Percentiles rank a stretch among this genome's conserved stretches.
phyloP scores from a whole-genome alignment of 37 sponge, comb jelly and placozoan genomes.

The Ephydatia muelleri region DNA sequence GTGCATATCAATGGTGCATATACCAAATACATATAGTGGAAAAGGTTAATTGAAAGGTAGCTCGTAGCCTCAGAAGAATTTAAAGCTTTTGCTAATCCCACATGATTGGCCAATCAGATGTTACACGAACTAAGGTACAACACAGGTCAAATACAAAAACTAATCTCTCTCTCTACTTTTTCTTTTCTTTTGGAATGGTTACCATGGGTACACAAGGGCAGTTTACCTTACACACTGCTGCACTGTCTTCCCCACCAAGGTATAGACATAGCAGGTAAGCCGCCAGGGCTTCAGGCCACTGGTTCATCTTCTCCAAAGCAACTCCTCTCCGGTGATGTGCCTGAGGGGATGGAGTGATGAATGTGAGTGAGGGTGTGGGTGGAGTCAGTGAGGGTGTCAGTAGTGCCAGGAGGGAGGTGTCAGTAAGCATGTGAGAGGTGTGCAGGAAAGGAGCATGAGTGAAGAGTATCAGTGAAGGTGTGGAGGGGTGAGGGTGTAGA shows the following conservation, averaged over 20 bases:
- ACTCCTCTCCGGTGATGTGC: slow-evolving; percentile 62
- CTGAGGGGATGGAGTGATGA: slow-evolving; percentile 18
- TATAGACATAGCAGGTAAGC: slow-evolving; percentile 67
- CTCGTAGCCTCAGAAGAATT: too few species aligned
- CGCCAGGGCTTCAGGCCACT: slow-evolving; percentile 31
- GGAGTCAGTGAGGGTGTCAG: slow-evolving; percentile 25
- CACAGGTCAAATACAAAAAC: too few species aligned
- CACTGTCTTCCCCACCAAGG: slow-evolving; percentile 39
- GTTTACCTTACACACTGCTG: background rate
- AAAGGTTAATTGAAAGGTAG: too few species aligned
- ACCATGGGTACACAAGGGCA: too few species aligned
- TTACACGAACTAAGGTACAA: too few species aligned
- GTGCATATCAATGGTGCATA: too few species aligned
- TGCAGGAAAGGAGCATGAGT: background rate
- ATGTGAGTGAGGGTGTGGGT: slow-evolving; percentile 19
- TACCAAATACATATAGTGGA: too few species aligned
- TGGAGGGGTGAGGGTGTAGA: slow-evolving; percentile 1
- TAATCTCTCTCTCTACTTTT: too few species aligned
- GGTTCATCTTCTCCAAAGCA: slow-evolving; percentile 42
- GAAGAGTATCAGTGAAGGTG: too few species aligned
- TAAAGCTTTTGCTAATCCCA: too few species aligned
- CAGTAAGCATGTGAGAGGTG: slow-evolving; percentile 4
- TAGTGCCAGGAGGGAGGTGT: background rate
- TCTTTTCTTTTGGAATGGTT: too few species aligned
- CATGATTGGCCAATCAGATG: too few species aligned